Evolutionary conservation across 2,888 invertebrate species (phyloP).

Genomic region (Elegia similella): DNA sequence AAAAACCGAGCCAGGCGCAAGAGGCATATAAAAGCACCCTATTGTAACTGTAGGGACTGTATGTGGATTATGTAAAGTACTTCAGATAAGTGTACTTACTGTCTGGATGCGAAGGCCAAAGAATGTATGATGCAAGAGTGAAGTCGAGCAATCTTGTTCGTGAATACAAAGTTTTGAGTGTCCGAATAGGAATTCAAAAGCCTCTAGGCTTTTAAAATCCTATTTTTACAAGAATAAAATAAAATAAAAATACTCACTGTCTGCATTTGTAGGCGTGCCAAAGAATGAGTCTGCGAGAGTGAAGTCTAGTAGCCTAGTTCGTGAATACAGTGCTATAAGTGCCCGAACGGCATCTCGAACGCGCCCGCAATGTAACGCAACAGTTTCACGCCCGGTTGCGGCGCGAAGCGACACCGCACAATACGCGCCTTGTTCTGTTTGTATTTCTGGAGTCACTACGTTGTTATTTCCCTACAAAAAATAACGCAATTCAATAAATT

Average conservation of each 20-base stretch:
- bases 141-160: slow-evolving; percentile 93
- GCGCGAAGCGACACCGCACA: slow-evolving; percentile 84
- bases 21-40: too few relatives aligned
- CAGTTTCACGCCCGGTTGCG: slow-evolving; percentile 81
- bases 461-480: slow-evolving; percentile 42
- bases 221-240: too few relatives aligned
- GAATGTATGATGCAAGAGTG: slow-evolving; percentile 83
- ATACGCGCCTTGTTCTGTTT: slow-evolving; percentile 86
- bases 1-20: too few relatives aligned
- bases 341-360: slow-evolving; percentile 91
- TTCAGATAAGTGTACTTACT: slow-evolving; percentile 8
- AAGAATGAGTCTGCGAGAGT: slow-evolving; percentile 84
- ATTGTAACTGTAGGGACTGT: too few relatives aligned
- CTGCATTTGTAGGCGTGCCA: slow-evolving; percentile 69
- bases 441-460: slow-evolving; percentile 81
- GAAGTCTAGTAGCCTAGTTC: slow-evolving; percentile 92
- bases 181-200: too few relatives aligned
- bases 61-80: too few relatives aligned
- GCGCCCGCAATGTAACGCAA: slow-evolving; percentile 85
- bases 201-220: too few relatives aligned
- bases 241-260: slow-evolving; percentile 15
- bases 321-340: slow-evolving; percentile 92
- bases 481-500: neutral
- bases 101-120: slow-evolving; percentile 72
- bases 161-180: slow-evolving; percentile 89